Percentiles rank a stretch among this genome's conserved stretches.
Evolutionary conservation across 64 coral and sea anemone genomes (phyloP).

Genomic region (Montipora capricornis): DNA sequence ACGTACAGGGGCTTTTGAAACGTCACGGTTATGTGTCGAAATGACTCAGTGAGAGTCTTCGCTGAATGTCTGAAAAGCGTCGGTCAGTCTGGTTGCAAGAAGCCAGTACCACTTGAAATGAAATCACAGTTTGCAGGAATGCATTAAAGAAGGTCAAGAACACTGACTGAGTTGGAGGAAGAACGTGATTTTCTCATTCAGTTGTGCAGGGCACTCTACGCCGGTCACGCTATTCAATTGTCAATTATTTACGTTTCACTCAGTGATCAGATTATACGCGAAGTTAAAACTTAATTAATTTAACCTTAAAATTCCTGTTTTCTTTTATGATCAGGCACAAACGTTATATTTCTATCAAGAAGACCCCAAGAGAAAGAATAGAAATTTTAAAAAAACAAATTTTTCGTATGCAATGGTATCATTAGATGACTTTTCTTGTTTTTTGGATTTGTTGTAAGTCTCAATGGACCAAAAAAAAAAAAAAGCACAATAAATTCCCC

Average conservation of each 20-base stretch:
- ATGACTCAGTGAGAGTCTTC: background rate
- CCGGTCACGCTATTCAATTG: background rate
- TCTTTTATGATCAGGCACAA: background rate
- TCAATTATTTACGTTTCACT: background rate
- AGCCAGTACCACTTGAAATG: background rate
- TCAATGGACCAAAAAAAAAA: no score
- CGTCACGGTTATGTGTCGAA: background rate
- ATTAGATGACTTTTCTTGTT: no score
- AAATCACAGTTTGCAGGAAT: background rate
- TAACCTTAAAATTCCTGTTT: background rate
- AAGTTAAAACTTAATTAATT: no score
- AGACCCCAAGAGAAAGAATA: background rate
- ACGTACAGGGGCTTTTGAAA: background rate
- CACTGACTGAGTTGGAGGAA: no score
- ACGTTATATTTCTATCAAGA: background rate
- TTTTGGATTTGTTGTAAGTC: no score
- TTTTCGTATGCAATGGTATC: no score
- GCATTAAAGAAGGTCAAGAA: background rate
- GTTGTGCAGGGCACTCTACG: no score
- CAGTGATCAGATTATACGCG: no score
- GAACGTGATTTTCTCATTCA: no score
- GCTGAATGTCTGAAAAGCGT: no score
- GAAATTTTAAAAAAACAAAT: background rate
- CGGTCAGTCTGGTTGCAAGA: background rate
- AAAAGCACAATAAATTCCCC: no score